phyloP scores from a whole-genome alignment of 92 coral and sea anemone genomes.

The Desmophyllum pertusum region DNA sequence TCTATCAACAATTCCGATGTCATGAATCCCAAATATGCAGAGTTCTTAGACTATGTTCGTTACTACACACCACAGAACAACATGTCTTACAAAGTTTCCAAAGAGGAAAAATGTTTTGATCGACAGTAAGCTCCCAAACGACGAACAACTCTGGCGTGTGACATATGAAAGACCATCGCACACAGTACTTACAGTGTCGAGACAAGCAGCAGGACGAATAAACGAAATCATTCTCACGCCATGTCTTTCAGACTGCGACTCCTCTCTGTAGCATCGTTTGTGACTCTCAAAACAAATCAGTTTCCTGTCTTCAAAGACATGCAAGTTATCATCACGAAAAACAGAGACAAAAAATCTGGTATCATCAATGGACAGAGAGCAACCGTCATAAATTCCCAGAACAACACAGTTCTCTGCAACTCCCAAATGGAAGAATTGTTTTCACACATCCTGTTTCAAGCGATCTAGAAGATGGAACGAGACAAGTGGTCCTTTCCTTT shows the following conservation, averaged over 20 bases:
- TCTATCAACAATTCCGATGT: background rate
- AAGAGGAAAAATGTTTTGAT: background rate
- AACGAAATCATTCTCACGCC: too few relatives aligned
- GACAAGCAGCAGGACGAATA: slow-evolving; percentile 1
- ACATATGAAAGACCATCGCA: background rate
- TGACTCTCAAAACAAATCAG: too few relatives aligned
- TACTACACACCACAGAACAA: background rate
- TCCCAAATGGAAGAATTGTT: background rate
- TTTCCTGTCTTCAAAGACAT: slow-evolving; percentile 7
- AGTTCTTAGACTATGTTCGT: background rate
- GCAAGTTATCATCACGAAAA: slow-evolving; percentile 5
- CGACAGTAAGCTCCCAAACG: background rate
- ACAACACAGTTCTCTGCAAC: background rate
- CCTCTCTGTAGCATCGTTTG: too few relatives aligned
- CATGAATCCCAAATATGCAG: background rate
- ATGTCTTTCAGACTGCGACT: too few relatives aligned
- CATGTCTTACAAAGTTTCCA: background rate
- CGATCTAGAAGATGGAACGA: background rate
- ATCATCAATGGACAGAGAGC: slow-evolving; percentile 17
- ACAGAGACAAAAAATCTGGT: background rate
- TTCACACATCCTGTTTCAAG: background rate
- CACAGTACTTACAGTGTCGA: slow-evolving; percentile 20
- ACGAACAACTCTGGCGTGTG: background rate
- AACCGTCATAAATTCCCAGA: background rate
- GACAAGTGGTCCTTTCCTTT: background rate